These are phyloP conservation scores for Frieseomelitta varia DNA, from an alignment of 1,140 invertebrate species.

Conservation along the genomic window DNA sequence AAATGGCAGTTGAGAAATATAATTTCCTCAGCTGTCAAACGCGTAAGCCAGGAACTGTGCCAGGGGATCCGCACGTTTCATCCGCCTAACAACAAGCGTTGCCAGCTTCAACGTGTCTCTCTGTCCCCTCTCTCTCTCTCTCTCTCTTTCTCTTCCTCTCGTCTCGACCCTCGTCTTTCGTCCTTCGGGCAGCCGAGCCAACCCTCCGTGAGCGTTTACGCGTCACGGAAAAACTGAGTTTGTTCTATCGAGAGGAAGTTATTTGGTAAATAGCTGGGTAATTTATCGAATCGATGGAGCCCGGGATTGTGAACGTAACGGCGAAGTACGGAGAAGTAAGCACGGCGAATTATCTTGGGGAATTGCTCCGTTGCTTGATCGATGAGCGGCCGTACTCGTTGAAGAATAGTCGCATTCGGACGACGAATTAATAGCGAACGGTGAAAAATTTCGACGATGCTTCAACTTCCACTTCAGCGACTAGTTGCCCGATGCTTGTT, in stretches of 20 bases:
- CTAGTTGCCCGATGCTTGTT: background rate
- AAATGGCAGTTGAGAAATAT: slow-evolving; percentile 80
- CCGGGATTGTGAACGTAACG: background rate
- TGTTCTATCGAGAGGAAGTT: background rate
- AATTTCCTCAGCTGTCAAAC: slow-evolving; percentile 79
- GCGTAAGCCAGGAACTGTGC: slow-evolving; percentile 69
- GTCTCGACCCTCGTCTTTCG: background rate
- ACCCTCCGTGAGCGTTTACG: slow-evolving; percentile 11
- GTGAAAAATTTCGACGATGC: background rate
- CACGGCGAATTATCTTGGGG: background rate
- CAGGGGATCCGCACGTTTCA: slow-evolving; percentile 60
- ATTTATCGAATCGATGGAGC: background rate
- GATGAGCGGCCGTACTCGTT: background rate
- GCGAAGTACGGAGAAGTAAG: background rate
- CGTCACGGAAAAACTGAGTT: background rate
- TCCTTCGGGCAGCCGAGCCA: background rate
- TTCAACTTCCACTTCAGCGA: background rate
- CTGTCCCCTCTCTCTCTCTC: background rate
- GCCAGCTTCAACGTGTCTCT: slow-evolving; percentile 33
- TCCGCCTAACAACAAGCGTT: slow-evolving; percentile 45
- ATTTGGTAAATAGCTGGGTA: background rate
- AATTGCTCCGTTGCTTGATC: background rate
- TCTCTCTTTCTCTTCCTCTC: background rate
- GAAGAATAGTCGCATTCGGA: background rate
- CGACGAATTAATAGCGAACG: background rate